Evolutionary conservation across 2,797 vertebrate species (phyloP), one percentile per base, ranked within the genome.

Genomic region (Kryptopterus vitreolus): DNA sequence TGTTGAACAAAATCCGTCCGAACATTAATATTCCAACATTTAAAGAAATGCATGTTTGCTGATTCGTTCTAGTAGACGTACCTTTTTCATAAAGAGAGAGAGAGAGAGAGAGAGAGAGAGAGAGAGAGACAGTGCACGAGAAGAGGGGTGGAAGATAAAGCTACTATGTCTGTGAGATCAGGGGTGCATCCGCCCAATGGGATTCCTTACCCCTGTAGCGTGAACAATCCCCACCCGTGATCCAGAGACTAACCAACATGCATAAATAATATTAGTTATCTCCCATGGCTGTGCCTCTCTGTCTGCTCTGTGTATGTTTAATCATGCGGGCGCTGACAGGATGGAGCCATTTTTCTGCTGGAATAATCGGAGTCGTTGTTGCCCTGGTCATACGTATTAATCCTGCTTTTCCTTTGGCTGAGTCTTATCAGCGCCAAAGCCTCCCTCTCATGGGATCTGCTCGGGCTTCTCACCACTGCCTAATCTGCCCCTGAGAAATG

Each of bases 241-340:
- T 92, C 90, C 89, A 88, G 87, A 89, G 82, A 85, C 91, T 91
- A 91, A 91, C 91, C 90, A 86, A 86, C 89, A 90, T 90, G 92
- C 92, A 94, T 93, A 93, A 91, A 92, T 94, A 93, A 93, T 91
- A 92, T 88, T 88, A 87, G 92, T 93, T 95, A 94, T 94, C 94
- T 93, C 90, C 88, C 82, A 87, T 88, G 89, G 90, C 89, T 89
- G 90, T 87, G 87, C 90, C 87, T 90, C 87, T 87, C 89, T 87
- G 90, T 92, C 90, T 88, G 80, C 88, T 82, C 43, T 78, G 82
- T 76, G 77, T 80, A 74, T 89, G 89, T 94, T 94, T 94, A 94
- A 95, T 94, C 94, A 93, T 84, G 85, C 82, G 33, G 87, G 87
- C 85, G 78, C 87, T 86, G 88, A 91, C 83, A 87, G 89, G 90